Percentiles rank a stretch among this genome's conserved stretches.
phyloP scores from a whole-genome alignment of 2,797 vertebrate genomes.

The Anguilla megastoma region DNA sequence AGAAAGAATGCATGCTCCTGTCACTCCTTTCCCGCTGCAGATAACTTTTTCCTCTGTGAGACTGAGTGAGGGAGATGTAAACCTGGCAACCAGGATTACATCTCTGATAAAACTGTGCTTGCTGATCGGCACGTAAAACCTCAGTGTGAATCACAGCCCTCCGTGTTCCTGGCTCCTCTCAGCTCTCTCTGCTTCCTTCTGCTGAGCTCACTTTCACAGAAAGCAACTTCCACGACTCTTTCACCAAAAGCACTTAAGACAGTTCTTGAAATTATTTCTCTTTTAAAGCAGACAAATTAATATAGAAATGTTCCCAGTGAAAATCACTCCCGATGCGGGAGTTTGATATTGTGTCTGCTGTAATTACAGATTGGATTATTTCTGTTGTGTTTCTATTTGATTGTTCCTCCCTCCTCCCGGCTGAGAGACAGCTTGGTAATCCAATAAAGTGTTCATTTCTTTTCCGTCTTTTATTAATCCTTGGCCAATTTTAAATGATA shows the following conservation, averaged over 20 bases:
- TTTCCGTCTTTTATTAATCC: constrained; percentile 41
- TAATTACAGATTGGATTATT: constrained; percentile 12
- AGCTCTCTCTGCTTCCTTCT: constrained; percentile 27
- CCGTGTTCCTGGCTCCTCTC: constrained; percentile 30
- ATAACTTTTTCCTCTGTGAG: constrained; percentile 43
- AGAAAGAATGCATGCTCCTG: constrained; percentile 19
- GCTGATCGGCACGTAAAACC: constrained; percentile 34
- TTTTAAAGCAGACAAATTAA: background rate
- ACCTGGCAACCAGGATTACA: constrained; percentile 44
- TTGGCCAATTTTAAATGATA: constrained; percentile 55
- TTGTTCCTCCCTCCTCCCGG: constrained; percentile 21
- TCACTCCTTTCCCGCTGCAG: constrained; percentile 28
- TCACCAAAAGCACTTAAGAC: background rate
- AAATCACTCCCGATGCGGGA: background rate
- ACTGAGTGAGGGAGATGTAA: constrained; percentile 37
- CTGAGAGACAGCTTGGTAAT: constrained; percentile 23
- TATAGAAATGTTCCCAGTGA: background rate
- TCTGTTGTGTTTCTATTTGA: constrained; percentile 32
- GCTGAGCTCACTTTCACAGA: background rate
- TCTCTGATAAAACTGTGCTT: constrained; percentile 47
- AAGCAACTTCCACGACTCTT: background rate
- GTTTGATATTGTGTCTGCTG: background rate
- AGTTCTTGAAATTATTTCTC: background rate
- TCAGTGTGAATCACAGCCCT: constrained; percentile 28
- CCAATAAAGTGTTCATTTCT: constrained; percentile 38